Base-by-base conservation (phyloP, 2,113 vertebrate genomes). In the Oenanthe melanoleuca region DNA sequence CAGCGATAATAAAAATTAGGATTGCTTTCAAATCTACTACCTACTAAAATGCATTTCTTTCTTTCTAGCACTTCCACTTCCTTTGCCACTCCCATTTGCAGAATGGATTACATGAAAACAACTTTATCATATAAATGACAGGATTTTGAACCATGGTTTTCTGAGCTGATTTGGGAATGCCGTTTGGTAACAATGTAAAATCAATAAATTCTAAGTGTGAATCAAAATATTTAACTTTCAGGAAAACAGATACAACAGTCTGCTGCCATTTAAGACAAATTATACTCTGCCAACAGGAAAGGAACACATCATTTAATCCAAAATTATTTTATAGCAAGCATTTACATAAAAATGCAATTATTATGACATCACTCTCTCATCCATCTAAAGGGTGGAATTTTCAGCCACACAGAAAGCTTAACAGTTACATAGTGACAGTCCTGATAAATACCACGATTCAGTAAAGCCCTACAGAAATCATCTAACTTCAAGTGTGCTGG, bases 161-260 rank as follows among this genome's bases (percentile, higher is more conserved):
- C 66, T 55, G 63, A 69, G 49, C 15, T 70, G 73, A 88, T 88
- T 80, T 79, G 83, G 61, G 80, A 92, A 89, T 47, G 38, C 40
- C 60, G 72, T 80, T 97, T 80, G 70, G 71, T 93, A 97, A 92
- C 84, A 92, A 96, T 82, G 74, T 55, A 91, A 91, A 91, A 85
- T 61, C 70, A 95, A 92, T 91, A 95, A 93, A 95, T 86, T 0
- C 0, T 45, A 84, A 81, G 17, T 18, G 42, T 37, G 66, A 94
- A 92, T 88, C 70, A 89, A 91, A 96, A 94, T 89, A 95, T 94
- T 95, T 89, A 92, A 86, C 74, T 86, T 92, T 55, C 66, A 86
- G 79, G 55, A 91, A 88, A 56, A 95, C 52, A 94, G 64, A 94
- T 42, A 92, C 18, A 89, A 69, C 61, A 75, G 66, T n/a, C 50